Conservation (phyloP, 1,140 invertebrate genomes). For the Lysiphlebus fabarum region DNA sequence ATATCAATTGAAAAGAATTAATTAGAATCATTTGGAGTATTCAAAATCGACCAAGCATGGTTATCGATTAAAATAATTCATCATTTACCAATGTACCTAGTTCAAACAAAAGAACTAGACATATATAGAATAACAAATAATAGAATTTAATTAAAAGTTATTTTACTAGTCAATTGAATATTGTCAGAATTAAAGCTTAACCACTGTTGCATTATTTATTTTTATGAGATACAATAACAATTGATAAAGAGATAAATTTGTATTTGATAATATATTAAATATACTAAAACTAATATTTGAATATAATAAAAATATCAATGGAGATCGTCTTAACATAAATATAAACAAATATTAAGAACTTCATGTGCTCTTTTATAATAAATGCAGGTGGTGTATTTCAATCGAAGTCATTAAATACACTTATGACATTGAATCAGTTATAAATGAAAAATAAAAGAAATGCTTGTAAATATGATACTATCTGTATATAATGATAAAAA, state of each 20-base stretch:
- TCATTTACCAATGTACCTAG: too few species aligned
- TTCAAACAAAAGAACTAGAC: too few species aligned
- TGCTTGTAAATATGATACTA: too few species aligned
- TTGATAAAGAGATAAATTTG: slow-evolving; percentile 37
- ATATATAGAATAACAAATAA: too few species aligned
- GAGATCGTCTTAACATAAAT: slow-evolving; percentile 33
- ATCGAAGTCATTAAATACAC: slow-evolving; percentile 41
- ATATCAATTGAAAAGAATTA: too few species aligned
- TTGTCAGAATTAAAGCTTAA: slow-evolving; percentile 46
- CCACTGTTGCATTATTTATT: slow-evolving; percentile 41
- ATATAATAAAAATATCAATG: slow-evolving; percentile 6
- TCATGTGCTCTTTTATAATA: slow-evolving; percentile 48
- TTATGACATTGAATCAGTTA: slow-evolving; percentile 45
- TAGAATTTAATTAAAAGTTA: slow-evolving; percentile 38
- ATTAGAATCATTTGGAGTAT: too few species aligned
- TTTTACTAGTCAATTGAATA: slow-evolving; percentile 41
- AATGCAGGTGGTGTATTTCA: slow-evolving; percentile 45
- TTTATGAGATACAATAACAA: slow-evolving; percentile 28
- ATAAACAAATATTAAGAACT: slow-evolving; percentile 47
- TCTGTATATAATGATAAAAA: too few species aligned
- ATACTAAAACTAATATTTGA: slow-evolving; percentile 10
- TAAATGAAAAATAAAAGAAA: too few species aligned
- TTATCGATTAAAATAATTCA: too few species aligned
- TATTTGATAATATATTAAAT: slow-evolving; percentile 36
- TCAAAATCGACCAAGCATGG: too few species aligned